Evolutionary conservation across 2,797 vertebrate genomes (phyloP).

Genomic region (Furcifer pardalis): DNA sequence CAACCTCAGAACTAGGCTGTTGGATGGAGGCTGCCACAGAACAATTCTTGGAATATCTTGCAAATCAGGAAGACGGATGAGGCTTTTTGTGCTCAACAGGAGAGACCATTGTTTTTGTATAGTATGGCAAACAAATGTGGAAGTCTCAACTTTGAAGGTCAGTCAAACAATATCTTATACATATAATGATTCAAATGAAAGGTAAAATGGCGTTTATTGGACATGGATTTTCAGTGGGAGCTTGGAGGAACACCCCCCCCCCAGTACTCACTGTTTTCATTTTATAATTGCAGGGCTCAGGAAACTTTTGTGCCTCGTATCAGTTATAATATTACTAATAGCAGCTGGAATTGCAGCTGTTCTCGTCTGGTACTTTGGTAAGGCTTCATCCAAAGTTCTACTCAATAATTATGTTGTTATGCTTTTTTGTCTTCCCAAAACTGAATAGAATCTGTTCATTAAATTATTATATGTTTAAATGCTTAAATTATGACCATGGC

Average conservation of each 20-base stretch:
- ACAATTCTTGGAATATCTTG: not conserved
- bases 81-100: not conserved
- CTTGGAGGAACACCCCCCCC: not conserved
- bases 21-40: not conserved
- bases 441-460: not conserved
- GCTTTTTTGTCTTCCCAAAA: not conserved
- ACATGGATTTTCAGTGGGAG: not conserved
- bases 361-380: constrained; percentile 85
- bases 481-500: too few relatives aligned
- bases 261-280: not conserved
- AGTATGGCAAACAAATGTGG: not conserved
- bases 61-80: not conserved
- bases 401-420: not conserved
- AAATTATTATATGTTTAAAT: constrained; percentile 5
- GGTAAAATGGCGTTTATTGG: not conserved
- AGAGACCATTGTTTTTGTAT: not conserved
- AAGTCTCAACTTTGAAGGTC: not conserved
- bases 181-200: not conserved
- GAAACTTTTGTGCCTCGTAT: constrained; percentile 63
- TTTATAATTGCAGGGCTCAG: constrained; percentile 68
- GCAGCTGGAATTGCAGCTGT: constrained; percentile 70
- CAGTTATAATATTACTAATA: constrained; percentile 64
- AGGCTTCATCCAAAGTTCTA: constrained; percentile 55
- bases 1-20: not conserved
- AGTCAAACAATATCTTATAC: not conserved